A percentile compares a stretch with the other conserved stretches of the same genome.
phyloP scores from a whole-genome alignment of 23 tunicate species.

The Trididemnum nubilum region DNA sequence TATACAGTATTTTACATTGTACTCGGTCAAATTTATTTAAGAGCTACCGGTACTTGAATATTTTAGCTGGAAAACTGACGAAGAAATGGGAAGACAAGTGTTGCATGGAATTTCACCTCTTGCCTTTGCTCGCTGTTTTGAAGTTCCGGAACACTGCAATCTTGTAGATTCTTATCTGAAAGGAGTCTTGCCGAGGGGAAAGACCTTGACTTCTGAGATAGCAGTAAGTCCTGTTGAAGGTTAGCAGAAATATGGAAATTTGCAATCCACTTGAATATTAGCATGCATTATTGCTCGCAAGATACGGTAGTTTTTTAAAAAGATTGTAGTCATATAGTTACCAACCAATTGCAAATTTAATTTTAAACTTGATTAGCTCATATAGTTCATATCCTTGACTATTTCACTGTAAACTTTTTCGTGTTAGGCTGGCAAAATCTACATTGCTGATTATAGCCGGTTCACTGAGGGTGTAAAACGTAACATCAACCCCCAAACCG shows the following conservation, averaged over 20 bases:
- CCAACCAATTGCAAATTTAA: too few species aligned
- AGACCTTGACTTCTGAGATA: constrained; percentile 29
- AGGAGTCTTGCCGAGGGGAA: not conserved
- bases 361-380: too few species aligned
- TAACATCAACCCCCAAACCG: constrained; percentile 27
- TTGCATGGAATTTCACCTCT: constrained; percentile 67
- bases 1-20: too few species aligned
- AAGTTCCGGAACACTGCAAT: constrained; percentile 24
- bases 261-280: not conserved
- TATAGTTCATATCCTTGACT: too few species aligned
- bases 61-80: constrained; percentile 73
- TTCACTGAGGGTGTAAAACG: constrained; percentile 26
- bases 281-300: too few species aligned
- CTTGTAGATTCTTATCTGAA: constrained; percentile 32
- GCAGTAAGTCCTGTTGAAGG: too few species aligned
- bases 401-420: too few species aligned
- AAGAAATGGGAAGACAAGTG: constrained; percentile 64
- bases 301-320: too few species aligned
- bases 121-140: constrained; percentile 21
- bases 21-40: too few species aligned
- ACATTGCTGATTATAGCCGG: constrained; percentile 51
- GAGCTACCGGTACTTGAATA: not conserved
- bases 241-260: not conserved
- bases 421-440: constrained; percentile 46
- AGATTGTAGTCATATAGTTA: too few species aligned